These are phyloP conservation scores for Parnassius mnemosyne DNA, from an alignment of 2,888 invertebrate genomes.

Conservation along the genomic window DNA sequence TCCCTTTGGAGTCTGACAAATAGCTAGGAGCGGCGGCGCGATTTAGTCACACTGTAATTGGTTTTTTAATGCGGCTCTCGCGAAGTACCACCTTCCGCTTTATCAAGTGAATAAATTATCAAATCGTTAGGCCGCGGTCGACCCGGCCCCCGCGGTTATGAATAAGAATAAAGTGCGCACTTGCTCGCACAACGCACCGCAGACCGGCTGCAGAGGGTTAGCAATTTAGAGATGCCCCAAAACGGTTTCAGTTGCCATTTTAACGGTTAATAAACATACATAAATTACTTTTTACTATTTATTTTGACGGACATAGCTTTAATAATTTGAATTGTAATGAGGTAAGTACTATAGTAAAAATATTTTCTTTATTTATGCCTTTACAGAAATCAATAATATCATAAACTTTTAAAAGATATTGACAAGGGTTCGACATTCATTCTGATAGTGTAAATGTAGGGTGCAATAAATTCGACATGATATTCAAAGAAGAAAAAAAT, in stretches of 20 bases:
- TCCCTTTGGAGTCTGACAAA: constrained; percentile 78
- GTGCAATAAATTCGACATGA: constrained; percentile 60
- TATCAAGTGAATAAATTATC: constrained; percentile 81
- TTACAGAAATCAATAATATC: constrained; percentile 6
- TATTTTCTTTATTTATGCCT: background rate
- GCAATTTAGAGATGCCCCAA: constrained; percentile 68
- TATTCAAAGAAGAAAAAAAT: constrained; percentile 55
- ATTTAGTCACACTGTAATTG: constrained; percentile 79
- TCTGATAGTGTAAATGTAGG: constrained; percentile 50
- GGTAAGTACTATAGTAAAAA: constrained; percentile 2
- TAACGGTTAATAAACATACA: constrained; percentile 71
- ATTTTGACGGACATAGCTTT: constrained; percentile 13
- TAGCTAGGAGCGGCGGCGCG: constrained; percentile 69
- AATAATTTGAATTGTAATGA: constrained; percentile 18
- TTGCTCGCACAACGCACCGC: constrained; percentile 46
- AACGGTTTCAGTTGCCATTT: constrained; percentile 53
- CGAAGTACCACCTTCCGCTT: constrained; percentile 77
- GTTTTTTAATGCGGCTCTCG: constrained; percentile 78
- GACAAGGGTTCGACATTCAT: constrained; percentile 46
- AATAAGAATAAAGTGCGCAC: constrained; percentile 76
- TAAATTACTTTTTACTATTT: constrained; percentile 58
- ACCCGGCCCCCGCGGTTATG: constrained; percentile 59
- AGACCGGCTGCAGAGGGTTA: constrained; percentile 49
- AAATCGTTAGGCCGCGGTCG: constrained; percentile 75
- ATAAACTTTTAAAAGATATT: constrained; percentile 36